These are phyloP conservation scores for Horisme vitalbata DNA, from an alignment of 2,888 invertebrate species.

Conservation along the genomic window DNA sequence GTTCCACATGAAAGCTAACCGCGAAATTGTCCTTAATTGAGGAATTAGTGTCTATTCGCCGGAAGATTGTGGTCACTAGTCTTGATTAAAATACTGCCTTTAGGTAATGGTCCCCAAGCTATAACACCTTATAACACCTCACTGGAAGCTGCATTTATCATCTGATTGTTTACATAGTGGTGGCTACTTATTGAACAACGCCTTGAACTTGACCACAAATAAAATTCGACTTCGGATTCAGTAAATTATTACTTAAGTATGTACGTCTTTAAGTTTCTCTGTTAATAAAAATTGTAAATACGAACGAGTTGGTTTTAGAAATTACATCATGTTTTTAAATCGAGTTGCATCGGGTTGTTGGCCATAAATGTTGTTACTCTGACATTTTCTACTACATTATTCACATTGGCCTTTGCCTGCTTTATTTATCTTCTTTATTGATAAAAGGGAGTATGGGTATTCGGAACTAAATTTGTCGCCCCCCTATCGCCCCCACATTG, in stretches of 20 bases:
- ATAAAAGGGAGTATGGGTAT: constrained; percentile 38
- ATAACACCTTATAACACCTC: too few relatives aligned
- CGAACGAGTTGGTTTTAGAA: constrained; percentile 50
- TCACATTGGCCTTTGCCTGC: constrained; percentile 5
- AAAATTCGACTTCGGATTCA: constrained; percentile 44
- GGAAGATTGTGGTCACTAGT: constrained; percentile 45
- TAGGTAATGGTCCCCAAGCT: too few relatives aligned
- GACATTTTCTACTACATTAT: constrained; percentile 26
- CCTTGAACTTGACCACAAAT: constrained; percentile 76
- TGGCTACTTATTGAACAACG: constrained; percentile 11
- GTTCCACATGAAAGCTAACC: constrained; percentile 52
- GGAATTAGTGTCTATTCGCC: constrained; percentile 56
- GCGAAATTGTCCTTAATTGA: constrained; percentile 77
- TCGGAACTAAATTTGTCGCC: constrained; percentile 48
- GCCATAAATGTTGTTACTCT: constrained; percentile 18
- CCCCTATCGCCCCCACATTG: too few relatives aligned
- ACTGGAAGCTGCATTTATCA: not conserved
- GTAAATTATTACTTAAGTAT: too few relatives aligned
- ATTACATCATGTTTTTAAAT: constrained; percentile 65
- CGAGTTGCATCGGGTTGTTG: constrained; percentile 25
- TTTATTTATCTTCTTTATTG: constrained; percentile 13
- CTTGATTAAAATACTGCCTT: constrained; percentile 13
- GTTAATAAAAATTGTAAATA: constrained; percentile 70
- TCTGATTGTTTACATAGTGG: not conserved
- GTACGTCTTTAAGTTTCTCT: too few relatives aligned